phyloP scores from a whole-genome alignment of 2,888 invertebrate genomes.

The Aleiodes leptofemur region DNA sequence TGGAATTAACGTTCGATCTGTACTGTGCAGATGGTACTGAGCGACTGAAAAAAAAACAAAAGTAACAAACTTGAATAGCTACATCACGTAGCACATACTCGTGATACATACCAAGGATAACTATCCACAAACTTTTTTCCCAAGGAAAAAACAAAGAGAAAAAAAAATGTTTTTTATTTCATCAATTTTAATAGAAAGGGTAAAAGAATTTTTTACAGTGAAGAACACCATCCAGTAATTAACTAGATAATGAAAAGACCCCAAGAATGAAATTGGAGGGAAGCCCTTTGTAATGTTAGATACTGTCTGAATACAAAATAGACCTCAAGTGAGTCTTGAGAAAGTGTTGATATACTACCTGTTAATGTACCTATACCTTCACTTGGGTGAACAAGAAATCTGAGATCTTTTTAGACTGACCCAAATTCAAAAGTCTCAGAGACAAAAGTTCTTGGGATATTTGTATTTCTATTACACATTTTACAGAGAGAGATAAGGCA shows the following conservation, averaged over 20 bases:
- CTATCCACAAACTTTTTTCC: background rate
- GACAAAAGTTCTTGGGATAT: too few species aligned
- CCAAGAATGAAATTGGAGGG: conserved; percentile 31
- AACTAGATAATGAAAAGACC: conserved; percentile 20
- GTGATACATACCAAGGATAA: background rate
- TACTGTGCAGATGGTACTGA: conserved; percentile 6
- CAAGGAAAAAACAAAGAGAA: background rate
- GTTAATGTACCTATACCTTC: background rate
- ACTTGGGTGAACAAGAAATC: conserved; percentile 28
- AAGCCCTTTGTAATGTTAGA: conserved; percentile 29
- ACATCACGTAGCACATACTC: conserved; percentile 17
- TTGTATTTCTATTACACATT: too few species aligned
- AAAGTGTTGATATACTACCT: background rate
- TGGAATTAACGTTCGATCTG: conserved; percentile 35
- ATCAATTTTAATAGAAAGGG: conserved; percentile 1
- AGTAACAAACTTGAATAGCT: conserved; percentile 18
- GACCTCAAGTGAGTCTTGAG: conserved; percentile 31
- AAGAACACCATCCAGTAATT: conserved; percentile 21
- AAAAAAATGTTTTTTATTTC: background rate
- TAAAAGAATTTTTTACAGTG: background rate
- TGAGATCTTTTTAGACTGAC: conserved; percentile 18
- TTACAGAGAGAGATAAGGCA: too few species aligned
- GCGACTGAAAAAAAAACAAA: background rate
- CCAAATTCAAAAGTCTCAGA: background rate
- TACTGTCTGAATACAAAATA: conserved; percentile 36